Conservation (phyloP, 37 sponge, comb jelly and placozoan species). For the Spongilla lacustris region DNA sequence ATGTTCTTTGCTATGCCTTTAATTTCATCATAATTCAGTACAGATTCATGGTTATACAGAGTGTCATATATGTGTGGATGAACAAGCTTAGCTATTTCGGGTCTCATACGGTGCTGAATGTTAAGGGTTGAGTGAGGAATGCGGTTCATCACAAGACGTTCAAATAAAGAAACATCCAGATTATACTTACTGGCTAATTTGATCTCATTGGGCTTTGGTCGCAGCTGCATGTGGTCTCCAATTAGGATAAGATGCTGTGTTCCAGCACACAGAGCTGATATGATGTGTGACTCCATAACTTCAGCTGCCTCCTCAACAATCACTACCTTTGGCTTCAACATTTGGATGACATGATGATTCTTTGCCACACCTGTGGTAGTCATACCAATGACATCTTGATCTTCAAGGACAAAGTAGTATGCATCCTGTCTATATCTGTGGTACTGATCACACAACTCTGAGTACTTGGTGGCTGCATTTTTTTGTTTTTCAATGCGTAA, state of each 20-base stretch:
- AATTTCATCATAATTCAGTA: constrained; percentile 43
- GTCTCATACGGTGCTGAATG: constrained; percentile 93
- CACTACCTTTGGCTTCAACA: constrained; percentile 81
- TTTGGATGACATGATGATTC: constrained; percentile 75
- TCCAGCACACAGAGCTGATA: constrained; percentile 70
- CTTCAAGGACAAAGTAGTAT: constrained; percentile 44
- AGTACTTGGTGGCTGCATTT: not conserved
- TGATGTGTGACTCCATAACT: constrained; percentile 89
- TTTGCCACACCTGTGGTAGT: constrained; percentile 95
- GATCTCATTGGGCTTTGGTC: constrained; percentile 87
- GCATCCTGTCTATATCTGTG: constrained; percentile 15
- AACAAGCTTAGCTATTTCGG: constrained; percentile 71
- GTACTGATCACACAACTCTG: constrained; percentile 13
- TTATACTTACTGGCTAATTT: constrained; percentile 77
- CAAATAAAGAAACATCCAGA: constrained; percentile 89
- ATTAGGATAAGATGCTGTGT: constrained; percentile 93
- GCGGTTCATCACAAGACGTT: constrained; percentile 68
- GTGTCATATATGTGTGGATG: constrained; percentile 71
- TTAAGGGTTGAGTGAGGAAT: constrained; percentile 77
- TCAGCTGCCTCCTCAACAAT: constrained; percentile 97
- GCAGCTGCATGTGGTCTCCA: constrained; percentile 96
- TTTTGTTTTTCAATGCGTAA: not conserved
- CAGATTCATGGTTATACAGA: constrained; percentile 67
- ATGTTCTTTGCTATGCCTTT: constrained; percentile 68
- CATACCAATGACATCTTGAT: constrained; percentile 80